Base-by-base conservation (phyloP, 1,140 invertebrate species). In the Drosophila nigrodunni region DNA sequence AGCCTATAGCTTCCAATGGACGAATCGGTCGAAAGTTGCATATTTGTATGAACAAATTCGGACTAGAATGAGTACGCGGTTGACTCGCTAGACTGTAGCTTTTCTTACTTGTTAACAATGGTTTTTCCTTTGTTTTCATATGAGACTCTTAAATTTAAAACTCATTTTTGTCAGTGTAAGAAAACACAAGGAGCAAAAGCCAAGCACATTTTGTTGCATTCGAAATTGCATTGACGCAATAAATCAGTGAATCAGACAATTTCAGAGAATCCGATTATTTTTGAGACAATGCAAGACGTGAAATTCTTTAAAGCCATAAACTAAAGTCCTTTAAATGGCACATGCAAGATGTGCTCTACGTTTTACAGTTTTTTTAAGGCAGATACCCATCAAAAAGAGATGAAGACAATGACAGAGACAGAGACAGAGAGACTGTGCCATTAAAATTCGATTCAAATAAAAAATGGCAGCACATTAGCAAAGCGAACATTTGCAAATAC, bases 401-500 rank as follows among this genome's bases (percentile, higher is more conserved):
- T 30, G 6, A 6, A 4, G 25, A 30, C 25, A 30, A 30, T 30
- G 25, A 30, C 25, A 30, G 25, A 30, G 6, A 30, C 25, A 30
- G 25, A 30, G 25, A 30, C 25, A 30, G 25, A 30, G 25, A 30
- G 15, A 47, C 82, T 74, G 79, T 79, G 77, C 75, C 78, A 90
- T 89, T 89, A 81, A 89, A 81, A 89, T 70, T 83, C 65, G 72
- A 75, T 72, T 69, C 61, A 52, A 74, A 80, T 83, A 80, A 68
- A 76, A 78, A 78, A 44, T 11, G 37, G 25, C 37, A 54, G 18
- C 7, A 30, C 65, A 67, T 60, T 69, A 54, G 50, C 30, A 13
- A 34, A 37, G 39, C 44, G 25, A 30, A 35, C 54, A 59, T 55
- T 41, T 44, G 15, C 41, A 64, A 50, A 37, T 2, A 15, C 21